phyloP scores from a whole-genome alignment of 1,140 invertebrate species.

The Wasmannia auropunctata region DNA sequence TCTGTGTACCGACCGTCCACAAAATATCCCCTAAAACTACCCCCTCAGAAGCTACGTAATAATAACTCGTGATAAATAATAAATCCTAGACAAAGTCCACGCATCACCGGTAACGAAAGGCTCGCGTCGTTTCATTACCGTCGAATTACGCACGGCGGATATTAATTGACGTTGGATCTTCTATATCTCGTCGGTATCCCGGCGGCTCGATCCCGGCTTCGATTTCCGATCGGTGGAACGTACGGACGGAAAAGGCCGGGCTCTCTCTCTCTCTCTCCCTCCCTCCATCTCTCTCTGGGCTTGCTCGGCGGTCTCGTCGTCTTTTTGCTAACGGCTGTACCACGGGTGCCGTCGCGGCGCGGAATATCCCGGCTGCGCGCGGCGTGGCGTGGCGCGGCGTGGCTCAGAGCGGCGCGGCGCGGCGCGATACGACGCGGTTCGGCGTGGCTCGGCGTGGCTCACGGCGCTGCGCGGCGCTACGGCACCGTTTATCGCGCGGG shows the following conservation, averaged over 20 bases:
- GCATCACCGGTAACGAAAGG: conserved; percentile 44
- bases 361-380: conserved; percentile 30
- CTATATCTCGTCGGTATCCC: conserved; percentile 50
- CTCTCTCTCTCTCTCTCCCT: conserved; percentile 32
- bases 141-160: conserved; percentile 58
- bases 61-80: conserved; percentile 57
- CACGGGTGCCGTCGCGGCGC: conserved; percentile 26
- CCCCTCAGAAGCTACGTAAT: neutral
- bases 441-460: conserved; percentile 20
- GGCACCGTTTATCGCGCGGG: conserved; percentile 82
- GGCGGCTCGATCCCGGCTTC: conserved; percentile 48
- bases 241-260: conserved; percentile 32
- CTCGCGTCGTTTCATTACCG: conserved; percentile 46
- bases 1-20: neutral
- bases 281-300: conserved; percentile 17
- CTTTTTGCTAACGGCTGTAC: conserved; percentile 67
- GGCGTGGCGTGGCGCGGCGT: conserved; percentile 25
- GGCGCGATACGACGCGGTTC: neutral
- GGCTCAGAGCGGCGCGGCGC: conserved; percentile 22
- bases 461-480: conserved; percentile 72
- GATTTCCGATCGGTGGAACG: conserved; percentile 51
- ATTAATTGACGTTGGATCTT: conserved; percentile 57
- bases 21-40: neutral
- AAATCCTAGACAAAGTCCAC: conserved; percentile 38
- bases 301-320: conserved; percentile 29